Evolutionary conservation across 2,888 invertebrate species (phyloP), one percentile per base, ranked within the genome.

Genomic region (Eristalinus sepulchralis): DNA sequence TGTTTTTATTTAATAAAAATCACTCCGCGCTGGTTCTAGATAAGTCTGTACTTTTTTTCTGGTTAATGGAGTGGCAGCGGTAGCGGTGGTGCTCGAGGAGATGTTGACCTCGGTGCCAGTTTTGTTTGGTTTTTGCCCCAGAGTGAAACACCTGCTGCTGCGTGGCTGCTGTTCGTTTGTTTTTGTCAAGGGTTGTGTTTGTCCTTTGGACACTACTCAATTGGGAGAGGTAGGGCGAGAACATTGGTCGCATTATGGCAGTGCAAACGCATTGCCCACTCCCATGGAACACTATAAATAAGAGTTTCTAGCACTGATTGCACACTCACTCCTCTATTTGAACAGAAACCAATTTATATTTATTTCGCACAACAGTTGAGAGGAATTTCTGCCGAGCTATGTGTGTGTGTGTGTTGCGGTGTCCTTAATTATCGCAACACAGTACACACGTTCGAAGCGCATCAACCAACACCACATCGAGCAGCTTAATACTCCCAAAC

Each of bases 291-390:
- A 3, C 80, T 31, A 81, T 81, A 81, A 81, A 78, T 85, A 77
- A 81, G 59, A 81, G 62, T 70, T 81, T 73, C 81, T 27, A 66
- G 57, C 73, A 75, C 64, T 76, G 66, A 66, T 60, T 67, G 59
- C 33, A 59, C 47, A 47, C 39, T 59, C 36, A 39, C 59, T 47
- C 67, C 47, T 62, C 57, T 17, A 31, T 63, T 76, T 67, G 76
- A 77, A 81, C 85, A 78, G 81, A 75, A 85, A 78, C 70, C 85
- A 85, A 85, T 85, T 85, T 85, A 85, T 85, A 85, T 85, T 81
- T 85, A 85, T 85, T 85, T 85, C 76, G 17, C 66, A 68, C 33
- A 17, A 55, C 75, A 64, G 31, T 55, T 24, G 20, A 24, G 68
- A 55, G 34, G 24, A 57, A 39, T 10, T 13, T 67, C 59, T 47